phyloP scores from a whole-genome alignment of 1,140 invertebrate species.

The Sycophila sp. region DNA sequence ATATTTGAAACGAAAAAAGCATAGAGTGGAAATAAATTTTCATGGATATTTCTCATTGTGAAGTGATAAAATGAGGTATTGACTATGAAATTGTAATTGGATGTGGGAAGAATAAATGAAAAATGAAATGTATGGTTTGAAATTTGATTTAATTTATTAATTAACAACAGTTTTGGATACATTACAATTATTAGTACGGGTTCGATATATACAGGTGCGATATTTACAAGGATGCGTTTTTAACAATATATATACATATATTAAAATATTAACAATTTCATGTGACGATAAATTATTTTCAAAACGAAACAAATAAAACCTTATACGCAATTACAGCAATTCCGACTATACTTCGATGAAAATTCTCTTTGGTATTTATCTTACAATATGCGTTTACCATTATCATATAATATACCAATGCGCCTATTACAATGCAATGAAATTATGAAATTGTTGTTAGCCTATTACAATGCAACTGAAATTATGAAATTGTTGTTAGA shows the following conservation, averaged over 20 bases:
- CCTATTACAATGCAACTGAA: no score
- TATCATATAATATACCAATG: no score
- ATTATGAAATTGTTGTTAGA: no score
- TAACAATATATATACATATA: slow-evolving; percentile 51
- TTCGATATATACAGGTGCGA: slow-evolving; percentile 55
- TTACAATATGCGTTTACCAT: no score
- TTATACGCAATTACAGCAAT: no score
- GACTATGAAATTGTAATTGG: no score
- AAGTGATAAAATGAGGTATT: neutral
- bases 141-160: slow-evolving; percentile 56
- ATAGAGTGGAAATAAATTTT: no score
- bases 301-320: slow-evolving; percentile 52
- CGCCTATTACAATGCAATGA: no score
- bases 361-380: no score
- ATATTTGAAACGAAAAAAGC: neutral
- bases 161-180: slow-evolving; percentile 61
- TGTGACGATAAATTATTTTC: slow-evolving; percentile 50
- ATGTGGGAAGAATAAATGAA: neutral
- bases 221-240: slow-evolving; percentile 58
- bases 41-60: neutral
- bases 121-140: slow-evolving; percentile 8
- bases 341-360: no score
- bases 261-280: slow-evolving; percentile 35
- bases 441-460: no score
- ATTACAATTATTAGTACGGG: slow-evolving; percentile 44